Percentiles rank a stretch among this genome's conserved stretches.
These are phyloP conservation scores for Listrodromus nycthemerus DNA, from an alignment of 2,888 invertebrate species.

Conservation along the genomic window DNA sequence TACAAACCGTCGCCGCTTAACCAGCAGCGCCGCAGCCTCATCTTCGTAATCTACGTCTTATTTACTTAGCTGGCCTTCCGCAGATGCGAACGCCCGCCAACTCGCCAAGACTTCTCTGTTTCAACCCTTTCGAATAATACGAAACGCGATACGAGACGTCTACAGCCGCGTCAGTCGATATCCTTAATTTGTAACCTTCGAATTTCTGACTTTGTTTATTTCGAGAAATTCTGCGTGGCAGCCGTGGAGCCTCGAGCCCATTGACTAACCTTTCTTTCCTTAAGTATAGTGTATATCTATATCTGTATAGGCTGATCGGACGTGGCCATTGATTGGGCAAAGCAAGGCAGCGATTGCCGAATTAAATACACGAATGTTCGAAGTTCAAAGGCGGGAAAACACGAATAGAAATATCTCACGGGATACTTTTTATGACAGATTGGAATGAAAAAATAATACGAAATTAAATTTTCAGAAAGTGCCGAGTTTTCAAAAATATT, in stretches of 20 bases:
- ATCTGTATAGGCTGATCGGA: too few species aligned
- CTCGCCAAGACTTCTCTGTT: slow-evolving; percentile 8
- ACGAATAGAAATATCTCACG: too few species aligned
- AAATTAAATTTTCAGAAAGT: too few species aligned
- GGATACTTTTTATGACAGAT: too few species aligned
- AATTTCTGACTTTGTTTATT: slow-evolving; percentile 19
- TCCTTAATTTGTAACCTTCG: slow-evolving; percentile 37
- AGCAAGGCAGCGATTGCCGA: too few species aligned
- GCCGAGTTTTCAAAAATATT: too few species aligned
- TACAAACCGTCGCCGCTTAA: slow-evolving; percentile 69
- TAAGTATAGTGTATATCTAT: too few species aligned
- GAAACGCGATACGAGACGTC: slow-evolving; percentile 70
- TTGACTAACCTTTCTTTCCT: too few species aligned
- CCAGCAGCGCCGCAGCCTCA: slow-evolving; percentile 56
- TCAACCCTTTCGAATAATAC: slow-evolving; percentile 72
- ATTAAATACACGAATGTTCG: too few species aligned
- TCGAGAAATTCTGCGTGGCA: background rate
- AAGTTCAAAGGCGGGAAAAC: too few species aligned
- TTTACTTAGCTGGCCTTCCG: slow-evolving; percentile 76
- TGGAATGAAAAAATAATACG: too few species aligned
- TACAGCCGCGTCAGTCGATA: slow-evolving; percentile 29
- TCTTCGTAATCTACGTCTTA: slow-evolving; percentile 72
- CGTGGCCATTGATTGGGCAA: too few species aligned
- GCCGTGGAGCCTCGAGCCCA: background rate
- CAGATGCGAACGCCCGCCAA: slow-evolving; percentile 72